Evolutionary conservation across 2,113 vertebrate genomes (phyloP), one percentile per base, ranked within the genome.

Genomic region (Aix galericulata): DNA sequence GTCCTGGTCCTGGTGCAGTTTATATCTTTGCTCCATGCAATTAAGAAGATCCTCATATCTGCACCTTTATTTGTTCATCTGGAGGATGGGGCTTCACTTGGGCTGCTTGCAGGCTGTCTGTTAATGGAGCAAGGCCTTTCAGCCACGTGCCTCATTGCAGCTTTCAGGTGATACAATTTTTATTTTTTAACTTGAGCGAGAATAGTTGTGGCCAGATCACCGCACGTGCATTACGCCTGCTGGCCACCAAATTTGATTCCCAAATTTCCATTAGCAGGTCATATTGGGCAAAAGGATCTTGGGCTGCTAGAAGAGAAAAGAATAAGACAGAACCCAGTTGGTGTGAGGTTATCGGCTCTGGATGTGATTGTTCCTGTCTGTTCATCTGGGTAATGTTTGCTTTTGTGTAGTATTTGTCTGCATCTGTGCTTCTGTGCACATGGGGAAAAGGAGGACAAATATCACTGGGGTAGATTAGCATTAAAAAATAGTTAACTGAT

Each of bases 401-500:
- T 90, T 96, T 96, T 89, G 83, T 93, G 74, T 79, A 66, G 62
- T 89, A 58, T 92, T 95, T 94, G 77, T 94, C 86, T 91, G 46
- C 73, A 59, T 97, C 93, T 94, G 72, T 78, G 82, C 86, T 87
- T 91, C 86, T 86, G 66, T 90, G 94, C 73, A 82, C 93, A 81
- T 82, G 71, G 88, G 83, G 80, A 87, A 89, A 93, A 94, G 74
- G 86, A 93, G 92, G 92, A 94, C 94, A 93, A 93, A 95, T 96
- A 93, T 93, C 91, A 96, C 93, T 93, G 86, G 93, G 81, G 55
- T 93, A 62, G 95, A 97, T 96, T 96, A 96, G 81, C 96, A 96
- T 96, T 96, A 89, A 97, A 96, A 97, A 97, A 97, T 95, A 94
- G 92, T 96, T 96, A 97, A 96, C 95, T 95, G 89, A 97, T 96